Percentiles rank a stretch among this genome's conserved stretches.
These are phyloP conservation scores for Melanocharis versteri DNA, from an alignment of 2,113 vertebrate species.

Conservation along the genomic window DNA sequence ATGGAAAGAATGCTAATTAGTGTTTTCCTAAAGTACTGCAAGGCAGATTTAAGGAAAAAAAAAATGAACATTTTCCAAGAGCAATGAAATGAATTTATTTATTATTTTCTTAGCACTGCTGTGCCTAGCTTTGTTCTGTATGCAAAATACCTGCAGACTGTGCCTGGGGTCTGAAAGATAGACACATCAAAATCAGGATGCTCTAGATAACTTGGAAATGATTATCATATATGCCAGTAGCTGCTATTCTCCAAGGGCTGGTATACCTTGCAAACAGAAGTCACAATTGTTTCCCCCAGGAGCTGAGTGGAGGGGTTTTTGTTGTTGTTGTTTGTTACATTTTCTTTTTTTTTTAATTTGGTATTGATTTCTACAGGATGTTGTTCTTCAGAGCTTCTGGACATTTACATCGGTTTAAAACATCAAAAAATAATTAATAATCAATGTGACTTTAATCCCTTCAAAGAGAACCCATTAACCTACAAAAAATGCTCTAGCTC, in stretches of 20 bases:
- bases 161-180: constrained; percentile 34
- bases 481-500: neutral
- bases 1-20: neutral
- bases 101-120: constrained; percentile 17
- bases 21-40: neutral
- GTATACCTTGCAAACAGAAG: neutral
- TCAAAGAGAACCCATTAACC: constrained; percentile 35
- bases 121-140: constrained; percentile 23
- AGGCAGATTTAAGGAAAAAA: neutral
- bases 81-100: constrained; percentile 17
- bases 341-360: neutral
- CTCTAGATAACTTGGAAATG: neutral
- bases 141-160: neutral
- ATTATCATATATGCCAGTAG: neutral
- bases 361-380: constrained; percentile 28
- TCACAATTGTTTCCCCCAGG: neutral
- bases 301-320: neutral
- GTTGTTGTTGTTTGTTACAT: neutral
- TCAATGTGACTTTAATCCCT: constrained; percentile 41
- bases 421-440: constrained; percentile 55
- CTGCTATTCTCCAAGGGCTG: neutral
- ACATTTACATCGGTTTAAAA: constrained; percentile 24
- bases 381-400: constrained; percentile 21
- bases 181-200: constrained; percentile 47
- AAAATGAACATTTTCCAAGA: neutral